A percentile compares a stretch with the other conserved stretches of the same genome.
Conservation (phyloP, 1,140 invertebrate genomes). For the Drosophila pseudoobscura region DNA sequence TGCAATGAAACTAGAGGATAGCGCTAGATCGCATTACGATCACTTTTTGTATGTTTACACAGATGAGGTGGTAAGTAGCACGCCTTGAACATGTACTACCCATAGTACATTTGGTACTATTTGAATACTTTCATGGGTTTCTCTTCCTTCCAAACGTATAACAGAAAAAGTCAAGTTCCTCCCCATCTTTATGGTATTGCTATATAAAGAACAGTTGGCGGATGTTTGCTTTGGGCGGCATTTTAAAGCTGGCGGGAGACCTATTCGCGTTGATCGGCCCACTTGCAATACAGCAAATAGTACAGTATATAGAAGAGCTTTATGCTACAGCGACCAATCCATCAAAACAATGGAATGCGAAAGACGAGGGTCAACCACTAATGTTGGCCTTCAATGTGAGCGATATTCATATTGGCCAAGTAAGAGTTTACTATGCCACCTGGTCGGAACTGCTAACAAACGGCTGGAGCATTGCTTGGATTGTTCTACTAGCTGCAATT, state of each 20-base stretch:
- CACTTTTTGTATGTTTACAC: constrained; percentile 80
- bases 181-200: constrained; percentile 86
- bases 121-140: neutral
- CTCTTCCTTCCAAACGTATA: constrained; percentile 16
- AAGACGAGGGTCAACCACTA: constrained; percentile 1
- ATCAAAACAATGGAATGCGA: constrained; percentile 1
- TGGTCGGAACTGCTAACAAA: constrained; percentile 88
- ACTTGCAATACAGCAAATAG: constrained; percentile 89
- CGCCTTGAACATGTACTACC: neutral
- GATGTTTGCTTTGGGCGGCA: constrained; percentile 88
- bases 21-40: constrained; percentile 80
- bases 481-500: constrained; percentile 89
- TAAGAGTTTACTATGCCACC: constrained; percentile 83
- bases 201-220: constrained; percentile 89
- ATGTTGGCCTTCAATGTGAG: constrained; percentile 42
- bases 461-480: constrained; percentile 90
- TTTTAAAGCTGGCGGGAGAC: constrained; percentile 91
- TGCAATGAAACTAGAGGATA: constrained; percentile 87
- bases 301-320: constrained; percentile 86
- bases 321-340: constrained; percentile 48
- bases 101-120: too few relatives aligned
- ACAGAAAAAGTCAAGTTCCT: constrained; percentile 71
- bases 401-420: constrained; percentile 46
- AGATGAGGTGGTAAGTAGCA: constrained; percentile 60
- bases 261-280: constrained; percentile 90